phyloP scores from a whole-genome alignment of 2,113 vertebrate genomes.

The Rhinopomastus cyanomelas region DNA sequence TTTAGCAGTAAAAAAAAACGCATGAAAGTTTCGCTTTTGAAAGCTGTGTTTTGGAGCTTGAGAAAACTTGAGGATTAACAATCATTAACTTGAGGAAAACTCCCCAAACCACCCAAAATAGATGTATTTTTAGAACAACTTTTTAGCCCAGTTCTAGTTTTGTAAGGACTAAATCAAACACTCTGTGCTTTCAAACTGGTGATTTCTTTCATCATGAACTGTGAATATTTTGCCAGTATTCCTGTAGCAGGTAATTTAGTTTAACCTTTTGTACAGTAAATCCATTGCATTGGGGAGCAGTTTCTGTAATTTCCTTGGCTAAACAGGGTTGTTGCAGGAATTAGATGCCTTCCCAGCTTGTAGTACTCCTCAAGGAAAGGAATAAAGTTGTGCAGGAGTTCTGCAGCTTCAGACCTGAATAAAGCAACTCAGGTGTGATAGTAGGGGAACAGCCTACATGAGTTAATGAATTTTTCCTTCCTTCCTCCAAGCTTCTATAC shows the following conservation, averaged over 20 bases:
- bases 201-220: conserved; percentile 7
- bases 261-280: background rate
- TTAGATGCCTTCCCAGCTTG: background rate
- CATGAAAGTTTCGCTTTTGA: background rate
- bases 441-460: background rate
- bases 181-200: background rate
- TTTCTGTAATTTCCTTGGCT: background rate
- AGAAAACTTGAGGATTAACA: too few relatives aligned
- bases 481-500: background rate
- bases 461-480: background rate
- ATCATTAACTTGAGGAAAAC: background rate
- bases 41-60: background rate
- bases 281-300: background rate
- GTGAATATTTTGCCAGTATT: background rate
- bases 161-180: background rate
- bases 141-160: background rate
- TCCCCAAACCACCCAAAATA: rapidly evolving
- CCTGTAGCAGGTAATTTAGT: background rate
- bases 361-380: background rate
- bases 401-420: background rate
- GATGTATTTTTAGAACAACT: background rate
- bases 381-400: background rate
- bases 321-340: background rate
- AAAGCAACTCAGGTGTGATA: background rate
- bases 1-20: background rate